Base-by-base conservation (phyloP, 2,113 vertebrate species). In the Ageneiosus marmoratus region DNA sequence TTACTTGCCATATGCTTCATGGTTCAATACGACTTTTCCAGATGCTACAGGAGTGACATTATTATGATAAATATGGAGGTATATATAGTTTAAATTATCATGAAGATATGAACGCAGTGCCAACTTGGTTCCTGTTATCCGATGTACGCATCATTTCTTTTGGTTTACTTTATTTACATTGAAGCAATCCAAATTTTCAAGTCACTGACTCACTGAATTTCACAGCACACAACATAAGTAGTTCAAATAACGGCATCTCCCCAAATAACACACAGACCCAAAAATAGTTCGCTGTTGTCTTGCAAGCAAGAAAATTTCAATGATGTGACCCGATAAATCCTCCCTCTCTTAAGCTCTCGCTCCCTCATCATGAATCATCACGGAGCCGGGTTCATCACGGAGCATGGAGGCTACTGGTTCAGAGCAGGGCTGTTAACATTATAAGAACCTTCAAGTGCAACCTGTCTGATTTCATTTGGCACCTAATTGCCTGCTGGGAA, bases 221-320 rank as follows among this genome's bases (percentile, higher is more conserved):
- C 8, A 46, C 18, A 44, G 50, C 50, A 80, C n/a, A 55, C 15
- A 20, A 44, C 10, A 63, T 55, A 37, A 37, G 50, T 56, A 32
- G 50, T 44, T 62, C 44, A 63, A 37, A 62, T 50, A 44, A 60
- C 58, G n/a, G 46, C 41, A 53, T 55, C 37, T 67, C 16, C 46
- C 16, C 13, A 51, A 81, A 58, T 73, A 81, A 73, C n/a, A 72
- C 53, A 18, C 37, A 60, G n/a, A 10, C 15, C 51, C 80, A 82
- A 50, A 82, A 75, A 63, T 62, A 75, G 56, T 72, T 58, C 34
- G 2, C 53, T 73, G 41, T 75, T 82, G 67, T 62, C 69, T 62
- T 62, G 50, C 55, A 63, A 75, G 80, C 55, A 62, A 74, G 63
- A 27, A 53, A 69, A 69, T 7, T 18, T 37, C 22, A 50, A 15